These are phyloP conservation scores for Oscheius myriophilus DNA, from an alignment of 2,888 invertebrate species.

Conservation along the genomic window DNA sequence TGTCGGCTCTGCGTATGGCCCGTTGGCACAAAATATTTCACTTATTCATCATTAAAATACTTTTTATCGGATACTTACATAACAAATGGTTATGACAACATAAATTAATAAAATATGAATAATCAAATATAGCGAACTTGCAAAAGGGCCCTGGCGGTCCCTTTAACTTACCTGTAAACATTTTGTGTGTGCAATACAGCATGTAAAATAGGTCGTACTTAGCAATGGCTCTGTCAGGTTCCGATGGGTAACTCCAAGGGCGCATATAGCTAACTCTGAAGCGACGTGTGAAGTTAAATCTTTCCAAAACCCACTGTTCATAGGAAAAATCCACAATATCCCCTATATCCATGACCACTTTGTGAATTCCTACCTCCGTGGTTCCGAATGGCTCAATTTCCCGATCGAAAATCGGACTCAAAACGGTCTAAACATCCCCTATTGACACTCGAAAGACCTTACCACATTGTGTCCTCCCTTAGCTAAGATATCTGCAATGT, in stretches of 20 bases:
- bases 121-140: no score
- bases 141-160: no score
- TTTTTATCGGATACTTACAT: no score
- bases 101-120: no score
- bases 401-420: conserved; percentile 16
- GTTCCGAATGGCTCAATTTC: conserved; percentile 16
- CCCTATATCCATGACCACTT: neutral
- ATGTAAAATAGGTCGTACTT: conserved; percentile 6
- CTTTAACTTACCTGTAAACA: conserved; percentile 6
- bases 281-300: no score
- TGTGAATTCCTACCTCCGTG: neutral
- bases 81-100: no score
- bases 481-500: conserved; percentile 9
- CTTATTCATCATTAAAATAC: no score
- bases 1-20: no score
- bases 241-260: neutral
- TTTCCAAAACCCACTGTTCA: neutral
- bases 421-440: conserved; percentile 1
- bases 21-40: no score
- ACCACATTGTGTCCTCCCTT: conserved; percentile 21
- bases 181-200: neutral
- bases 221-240: neutral
- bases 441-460: neutral
- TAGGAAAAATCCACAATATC: conserved; percentile 6
- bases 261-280: conserved; percentile 13